phyloP scores from a whole-genome alignment of 2,113 vertebrate species.

The Nycticryphes semicollaris region DNA sequence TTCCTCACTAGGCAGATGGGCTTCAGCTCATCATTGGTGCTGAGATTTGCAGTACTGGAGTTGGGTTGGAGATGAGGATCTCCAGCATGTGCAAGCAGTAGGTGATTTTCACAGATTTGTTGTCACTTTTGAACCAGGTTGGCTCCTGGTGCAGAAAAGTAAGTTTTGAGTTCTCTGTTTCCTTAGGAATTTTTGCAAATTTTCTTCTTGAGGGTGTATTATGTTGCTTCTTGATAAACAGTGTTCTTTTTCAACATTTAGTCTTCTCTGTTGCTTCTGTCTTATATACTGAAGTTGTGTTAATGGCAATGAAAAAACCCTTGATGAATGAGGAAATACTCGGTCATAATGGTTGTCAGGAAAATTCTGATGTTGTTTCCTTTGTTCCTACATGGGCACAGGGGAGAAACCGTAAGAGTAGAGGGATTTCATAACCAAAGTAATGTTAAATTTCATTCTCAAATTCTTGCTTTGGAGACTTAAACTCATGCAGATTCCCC shows the following conservation, averaged over 20 bases:
- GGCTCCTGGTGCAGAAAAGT: background rate
- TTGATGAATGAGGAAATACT: background rate
- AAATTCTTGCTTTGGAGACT: background rate
- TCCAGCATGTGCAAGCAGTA: fast-evolving
- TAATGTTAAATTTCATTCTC: background rate
- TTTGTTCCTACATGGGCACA: background rate
- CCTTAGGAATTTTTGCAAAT: background rate
- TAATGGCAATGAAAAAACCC: background rate
- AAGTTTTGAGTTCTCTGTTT: background rate
- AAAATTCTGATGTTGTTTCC: background rate
- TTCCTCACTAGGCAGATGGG: too few relatives aligned
- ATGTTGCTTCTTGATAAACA: background rate
- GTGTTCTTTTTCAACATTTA: background rate
- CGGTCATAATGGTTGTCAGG: background rate
- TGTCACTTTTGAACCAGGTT: background rate
- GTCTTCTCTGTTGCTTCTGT: fast-evolving
- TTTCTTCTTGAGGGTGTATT: background rate
- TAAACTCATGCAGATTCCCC: background rate
- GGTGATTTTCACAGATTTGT: background rate
- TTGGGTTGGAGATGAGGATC: background rate
- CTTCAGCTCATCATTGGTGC: too few relatives aligned
- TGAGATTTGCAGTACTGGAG: background rate
- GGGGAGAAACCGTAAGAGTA: background rate
- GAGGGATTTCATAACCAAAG: background rate
- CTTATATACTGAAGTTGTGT: background rate